Evolutionary conservation across 2,113 vertebrate genomes (phyloP).

Genomic region (Brachionichthys hirsutus): DNA sequence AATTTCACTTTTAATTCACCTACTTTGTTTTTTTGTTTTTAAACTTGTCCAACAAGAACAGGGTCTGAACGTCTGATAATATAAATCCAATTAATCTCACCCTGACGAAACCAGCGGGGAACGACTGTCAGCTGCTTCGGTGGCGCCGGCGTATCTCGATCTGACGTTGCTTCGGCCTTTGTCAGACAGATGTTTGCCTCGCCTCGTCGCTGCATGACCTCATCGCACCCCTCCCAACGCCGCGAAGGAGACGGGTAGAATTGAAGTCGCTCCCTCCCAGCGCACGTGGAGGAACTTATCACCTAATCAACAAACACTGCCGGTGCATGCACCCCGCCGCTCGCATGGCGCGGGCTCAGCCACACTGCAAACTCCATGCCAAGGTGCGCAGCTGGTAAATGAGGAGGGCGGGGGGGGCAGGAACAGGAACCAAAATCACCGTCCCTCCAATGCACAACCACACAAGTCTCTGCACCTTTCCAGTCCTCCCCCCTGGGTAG

Average conservation of each 20-base stretch:
- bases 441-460: conserved; percentile 28
- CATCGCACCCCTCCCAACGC: conserved; percentile 23
- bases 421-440: conserved; percentile 28
- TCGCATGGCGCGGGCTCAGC: conserved; percentile 46
- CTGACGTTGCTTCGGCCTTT: conserved; percentile 26
- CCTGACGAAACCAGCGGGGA: conserved; percentile 20
- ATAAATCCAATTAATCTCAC: conserved; percentile 42
- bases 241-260: conserved; percentile 14
- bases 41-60: neutral
- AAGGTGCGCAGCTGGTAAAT: conserved; percentile 71
- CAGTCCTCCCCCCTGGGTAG: conserved; percentile 44
- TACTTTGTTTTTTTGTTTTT: conserved; percentile 2
- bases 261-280: conserved; percentile 27
- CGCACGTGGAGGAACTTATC: conserved; percentile 48
- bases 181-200: conserved; percentile 56
- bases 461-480: conserved; percentile 38
- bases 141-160: conserved; percentile 13
- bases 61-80: conserved; percentile 12
- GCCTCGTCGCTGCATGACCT: conserved; percentile 30
- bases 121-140: neutral
- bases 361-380: conserved; percentile 68
- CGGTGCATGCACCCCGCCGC: conserved; percentile 51
- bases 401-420: conserved; percentile 12
- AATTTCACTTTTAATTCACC: too few species aligned
- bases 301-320: conserved; percentile 62